A percentile compares a stretch with the other conserved stretches of the same genome.
These are phyloP conservation scores for Psittacula derbiana DNA, from an alignment of 2,797 vertebrate genomes.

Conservation along the genomic window DNA sequence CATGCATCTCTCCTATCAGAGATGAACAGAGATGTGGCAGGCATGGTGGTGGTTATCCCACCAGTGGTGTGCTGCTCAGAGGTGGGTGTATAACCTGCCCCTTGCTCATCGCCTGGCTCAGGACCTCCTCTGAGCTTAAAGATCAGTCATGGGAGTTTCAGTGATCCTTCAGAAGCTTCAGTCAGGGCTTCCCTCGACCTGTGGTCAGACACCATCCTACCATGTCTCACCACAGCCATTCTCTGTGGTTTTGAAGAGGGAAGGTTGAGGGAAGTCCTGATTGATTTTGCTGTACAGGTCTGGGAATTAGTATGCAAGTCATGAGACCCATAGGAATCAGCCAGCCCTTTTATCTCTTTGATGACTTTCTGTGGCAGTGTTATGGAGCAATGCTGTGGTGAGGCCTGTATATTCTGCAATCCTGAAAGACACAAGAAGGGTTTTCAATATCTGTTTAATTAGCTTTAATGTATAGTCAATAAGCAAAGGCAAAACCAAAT, in stretches of 20 bases:
- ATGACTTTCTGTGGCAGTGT: background rate
- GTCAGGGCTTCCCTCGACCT: background rate
- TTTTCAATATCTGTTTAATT: background rate
- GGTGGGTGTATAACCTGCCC: background rate
- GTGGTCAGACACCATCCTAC: background rate
- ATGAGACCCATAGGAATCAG: background rate
- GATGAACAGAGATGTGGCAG: background rate
- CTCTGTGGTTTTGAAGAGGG: background rate
- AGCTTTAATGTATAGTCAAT: background rate
- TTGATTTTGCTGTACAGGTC: background rate
- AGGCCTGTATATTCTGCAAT: background rate
- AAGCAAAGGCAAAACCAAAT: background rate
- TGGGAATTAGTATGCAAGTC: background rate
- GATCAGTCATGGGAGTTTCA: background rate
- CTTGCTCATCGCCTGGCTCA: accelerated
- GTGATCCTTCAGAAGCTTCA: background rate
- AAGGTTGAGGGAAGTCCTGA: background rate
- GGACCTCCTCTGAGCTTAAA: background rate
- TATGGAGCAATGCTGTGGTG: background rate
- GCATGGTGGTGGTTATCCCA: background rate
- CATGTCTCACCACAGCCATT: background rate
- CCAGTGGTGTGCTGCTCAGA: background rate
- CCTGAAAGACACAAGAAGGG: background rate
- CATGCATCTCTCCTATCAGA: accelerated
- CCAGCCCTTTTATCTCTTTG: background rate